phyloP scores from a whole-genome alignment of 2,113 vertebrate genomes.

The Brachyistius frenatus region DNA sequence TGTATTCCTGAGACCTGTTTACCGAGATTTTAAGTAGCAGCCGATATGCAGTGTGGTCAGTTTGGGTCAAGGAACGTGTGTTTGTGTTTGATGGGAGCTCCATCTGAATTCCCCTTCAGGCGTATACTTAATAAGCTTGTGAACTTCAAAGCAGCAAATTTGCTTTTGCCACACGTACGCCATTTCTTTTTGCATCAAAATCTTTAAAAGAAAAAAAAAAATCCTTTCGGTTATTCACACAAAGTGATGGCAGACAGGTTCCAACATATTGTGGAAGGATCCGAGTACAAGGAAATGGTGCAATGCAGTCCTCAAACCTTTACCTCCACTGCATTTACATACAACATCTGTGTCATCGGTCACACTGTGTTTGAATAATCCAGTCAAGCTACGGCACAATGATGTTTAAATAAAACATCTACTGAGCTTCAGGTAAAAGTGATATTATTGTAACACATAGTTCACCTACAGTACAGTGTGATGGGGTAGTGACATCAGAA shows the following conservation, averaged over 20 bases:
- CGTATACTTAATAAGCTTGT: conserved; percentile 58
- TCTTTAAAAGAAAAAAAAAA: conserved; percentile 21
- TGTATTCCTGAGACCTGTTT: conserved; percentile 10
- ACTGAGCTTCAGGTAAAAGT: too few species aligned
- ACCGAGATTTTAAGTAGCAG: conserved; percentile 17
- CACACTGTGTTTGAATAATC: conserved; percentile 7
- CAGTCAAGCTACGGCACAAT: too few species aligned
- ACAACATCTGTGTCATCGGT: neutral
- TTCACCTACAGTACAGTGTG: too few species aligned
- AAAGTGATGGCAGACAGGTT: conserved; percentile 31
- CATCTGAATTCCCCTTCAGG: conserved; percentile 53
- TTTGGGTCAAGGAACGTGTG: conserved; percentile 47
- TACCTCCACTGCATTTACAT: neutral
- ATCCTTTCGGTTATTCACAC: conserved; percentile 38
- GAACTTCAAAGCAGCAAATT: conserved; percentile 70
- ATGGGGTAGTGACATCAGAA: too few species aligned
- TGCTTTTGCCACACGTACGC: conserved; percentile 41
- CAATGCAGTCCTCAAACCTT: conserved; percentile 29
- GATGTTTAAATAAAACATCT: too few species aligned
- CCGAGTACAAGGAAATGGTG: conserved; percentile 41
- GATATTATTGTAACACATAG: too few species aligned
- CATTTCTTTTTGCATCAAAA: conserved; percentile 60
- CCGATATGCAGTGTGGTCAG: conserved; percentile 45
- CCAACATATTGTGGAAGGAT: conserved; percentile 11
- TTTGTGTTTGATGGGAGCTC: conserved; percentile 61